phyloP scores from a whole-genome alignment of 2,797 vertebrate species.

The Crocodylus rhombifer region DNA sequence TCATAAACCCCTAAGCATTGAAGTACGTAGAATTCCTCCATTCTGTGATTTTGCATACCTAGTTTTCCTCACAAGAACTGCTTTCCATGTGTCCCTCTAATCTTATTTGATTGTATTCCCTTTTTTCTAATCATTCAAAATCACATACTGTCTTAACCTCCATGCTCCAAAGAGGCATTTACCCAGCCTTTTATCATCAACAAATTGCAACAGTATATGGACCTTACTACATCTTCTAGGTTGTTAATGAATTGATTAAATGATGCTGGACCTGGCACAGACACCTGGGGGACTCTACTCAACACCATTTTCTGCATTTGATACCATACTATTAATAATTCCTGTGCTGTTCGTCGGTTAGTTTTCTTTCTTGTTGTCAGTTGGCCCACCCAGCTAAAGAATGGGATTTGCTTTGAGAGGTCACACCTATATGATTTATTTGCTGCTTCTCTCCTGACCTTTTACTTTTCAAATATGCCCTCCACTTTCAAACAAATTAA shows the following conservation, averaged over 20 bases:
- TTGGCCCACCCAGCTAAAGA: background rate
- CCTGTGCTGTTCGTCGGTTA: background rate
- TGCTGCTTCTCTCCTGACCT: background rate
- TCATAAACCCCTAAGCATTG: background rate
- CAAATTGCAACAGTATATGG: background rate
- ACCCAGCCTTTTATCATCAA: background rate
- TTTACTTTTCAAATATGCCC: background rate
- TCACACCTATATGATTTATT: background rate
- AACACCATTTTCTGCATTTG: background rate
- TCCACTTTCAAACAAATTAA: background rate
- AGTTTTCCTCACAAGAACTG: background rate
- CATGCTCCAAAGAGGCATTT: background rate
- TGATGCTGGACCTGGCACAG: background rate
- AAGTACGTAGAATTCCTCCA: background rate
- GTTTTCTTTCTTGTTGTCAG: background rate
- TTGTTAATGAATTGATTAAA: constrained; percentile 14
- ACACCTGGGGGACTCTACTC: background rate
- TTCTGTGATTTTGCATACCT: background rate
- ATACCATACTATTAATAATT: background rate
- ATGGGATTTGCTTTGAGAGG: background rate
- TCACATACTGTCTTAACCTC: background rate
- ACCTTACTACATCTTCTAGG: background rate
- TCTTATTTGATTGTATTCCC: background rate
- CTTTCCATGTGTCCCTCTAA: background rate
- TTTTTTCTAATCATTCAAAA: background rate